Evolutionary conservation across 2,797 vertebrate genomes (phyloP), one percentile per base, ranked within the genome.

Genomic region (Chromobotia macracanthus): DNA sequence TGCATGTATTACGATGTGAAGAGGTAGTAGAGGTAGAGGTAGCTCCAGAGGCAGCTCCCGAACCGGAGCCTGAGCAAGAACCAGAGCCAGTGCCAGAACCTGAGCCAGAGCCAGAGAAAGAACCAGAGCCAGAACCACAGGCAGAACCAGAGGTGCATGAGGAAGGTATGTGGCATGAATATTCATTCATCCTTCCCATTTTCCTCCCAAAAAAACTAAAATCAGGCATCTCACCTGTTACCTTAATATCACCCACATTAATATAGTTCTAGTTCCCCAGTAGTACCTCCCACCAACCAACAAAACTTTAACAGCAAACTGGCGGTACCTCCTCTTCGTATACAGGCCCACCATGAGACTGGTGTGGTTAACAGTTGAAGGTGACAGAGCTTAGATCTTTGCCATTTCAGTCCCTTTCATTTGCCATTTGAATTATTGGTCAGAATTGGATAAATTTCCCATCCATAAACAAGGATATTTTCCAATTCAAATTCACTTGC

Each of bases 121-220:
- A 80, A 3, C 84, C 84, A 80, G 80, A 21, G 16, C 60, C 7
- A 55, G 65, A 60, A 9, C 56, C 5, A 3, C 15, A 81, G 41
- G 64, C 80, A 65, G 84, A 83, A 61, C 79, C 82, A 53, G 61
- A 83, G 69, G 77, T 85, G 78, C 68, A 83, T 72, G 85, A 87
- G 80, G 94, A 95, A 96, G 95, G 95, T 97, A 96, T 89, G 95
- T 95, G 90, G 87, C 88, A 88, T 88, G 92, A 87, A 85, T 85
- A 87, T 86, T 85, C 83, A 79, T 87, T 90, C 87, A 86, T 86
- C 87, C 81, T 89, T 90, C 87, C 86, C 68, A 75, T 77, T 83
- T 61, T 41, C 58, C 61, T 41, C 9, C 83, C 79, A 35, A 56
- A 82, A 84, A 85, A 75, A 76, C 84, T 58, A 66, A 46, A 69